phyloP scores from a whole-genome alignment of 2,113 vertebrate genomes.

The Syngnathoides biaculeatus region DNA sequence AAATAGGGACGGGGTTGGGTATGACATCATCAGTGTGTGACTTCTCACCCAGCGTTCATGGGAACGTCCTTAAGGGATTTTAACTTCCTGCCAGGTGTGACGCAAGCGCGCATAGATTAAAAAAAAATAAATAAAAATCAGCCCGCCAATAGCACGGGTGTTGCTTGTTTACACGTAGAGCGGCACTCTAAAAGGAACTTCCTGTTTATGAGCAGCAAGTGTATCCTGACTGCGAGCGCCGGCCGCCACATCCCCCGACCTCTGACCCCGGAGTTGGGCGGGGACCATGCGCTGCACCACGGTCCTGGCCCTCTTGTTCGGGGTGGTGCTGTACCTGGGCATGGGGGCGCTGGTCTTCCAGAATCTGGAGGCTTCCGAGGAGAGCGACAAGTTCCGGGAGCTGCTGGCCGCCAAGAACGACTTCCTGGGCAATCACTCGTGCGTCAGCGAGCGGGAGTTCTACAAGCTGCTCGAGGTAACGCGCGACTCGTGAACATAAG shows the following conservation, averaged over 20 bases:
- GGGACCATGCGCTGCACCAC: constrained; percentile 80
- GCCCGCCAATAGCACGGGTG: constrained; percentile 26
- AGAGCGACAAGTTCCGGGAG: constrained; percentile 61
- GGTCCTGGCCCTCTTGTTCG: constrained; percentile 76
- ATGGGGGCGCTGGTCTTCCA: constrained; percentile 83
- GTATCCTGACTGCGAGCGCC: constrained; percentile 45
- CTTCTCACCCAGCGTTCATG: constrained; percentile 10
- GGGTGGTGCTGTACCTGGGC: constrained; percentile 83
- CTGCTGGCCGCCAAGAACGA: constrained; percentile 53
- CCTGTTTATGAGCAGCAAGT: constrained; percentile 57
- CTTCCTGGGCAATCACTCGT: constrained; percentile 76
- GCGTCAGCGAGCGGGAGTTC: constrained; percentile 71
- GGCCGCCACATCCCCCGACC: constrained; percentile 31
- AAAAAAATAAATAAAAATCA: constrained; percentile 25
- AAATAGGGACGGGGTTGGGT: not conserved
- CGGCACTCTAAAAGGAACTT: constrained; percentile 45
- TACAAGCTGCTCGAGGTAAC: constrained; percentile 76
- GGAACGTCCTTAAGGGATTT: constrained; percentile 2
- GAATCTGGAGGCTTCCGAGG: constrained; percentile 77
- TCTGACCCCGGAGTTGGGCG: constrained; percentile 33
- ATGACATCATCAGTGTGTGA: constrained; percentile 6
- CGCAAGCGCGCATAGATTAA: constrained; percentile 24
- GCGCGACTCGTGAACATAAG: not conserved
- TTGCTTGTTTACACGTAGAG: constrained; percentile 19
- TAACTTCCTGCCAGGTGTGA: constrained; percentile 26